These are phyloP conservation scores for Guaruba guarouba DNA, from an alignment of 2,113 vertebrate genomes.

Conservation along the genomic window DNA sequence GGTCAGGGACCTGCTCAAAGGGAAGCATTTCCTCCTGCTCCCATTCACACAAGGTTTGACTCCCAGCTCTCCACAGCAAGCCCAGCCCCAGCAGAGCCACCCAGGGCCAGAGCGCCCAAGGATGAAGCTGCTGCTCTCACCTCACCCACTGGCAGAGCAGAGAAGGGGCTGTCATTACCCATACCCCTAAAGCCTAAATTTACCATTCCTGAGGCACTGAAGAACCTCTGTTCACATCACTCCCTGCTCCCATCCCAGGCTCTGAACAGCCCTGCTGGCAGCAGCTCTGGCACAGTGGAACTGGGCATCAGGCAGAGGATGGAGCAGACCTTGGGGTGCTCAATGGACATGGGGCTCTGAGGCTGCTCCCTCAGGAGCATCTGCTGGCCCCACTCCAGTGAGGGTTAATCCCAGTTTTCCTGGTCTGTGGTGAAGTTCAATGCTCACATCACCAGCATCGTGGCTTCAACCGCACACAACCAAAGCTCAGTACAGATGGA, in stretches of 20 bases:
- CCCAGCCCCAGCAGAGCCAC: accelerated
- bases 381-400: neutral
- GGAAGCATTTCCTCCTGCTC: accelerated
- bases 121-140: neutral
- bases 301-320: neutral
- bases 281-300: neutral
- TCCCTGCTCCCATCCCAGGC: neutral
- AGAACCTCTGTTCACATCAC: neutral
- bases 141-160: neutral
- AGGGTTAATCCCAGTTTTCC: neutral
- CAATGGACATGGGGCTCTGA: accelerated
- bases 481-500: neutral
- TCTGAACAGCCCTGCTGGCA: accelerated
- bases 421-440: accelerated
- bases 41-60: accelerated
- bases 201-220: neutral
- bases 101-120: accelerated
- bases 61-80: neutral
- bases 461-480: accelerated
- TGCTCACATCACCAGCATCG: accelerated
- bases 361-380: neutral
- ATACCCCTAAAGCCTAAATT: accelerated
- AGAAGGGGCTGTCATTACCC: accelerated
- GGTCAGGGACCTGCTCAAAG: neutral
- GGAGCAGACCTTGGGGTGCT: accelerated